phyloP scores from a whole-genome alignment of 2,797 vertebrate species.

The Argentina silus region DNA sequence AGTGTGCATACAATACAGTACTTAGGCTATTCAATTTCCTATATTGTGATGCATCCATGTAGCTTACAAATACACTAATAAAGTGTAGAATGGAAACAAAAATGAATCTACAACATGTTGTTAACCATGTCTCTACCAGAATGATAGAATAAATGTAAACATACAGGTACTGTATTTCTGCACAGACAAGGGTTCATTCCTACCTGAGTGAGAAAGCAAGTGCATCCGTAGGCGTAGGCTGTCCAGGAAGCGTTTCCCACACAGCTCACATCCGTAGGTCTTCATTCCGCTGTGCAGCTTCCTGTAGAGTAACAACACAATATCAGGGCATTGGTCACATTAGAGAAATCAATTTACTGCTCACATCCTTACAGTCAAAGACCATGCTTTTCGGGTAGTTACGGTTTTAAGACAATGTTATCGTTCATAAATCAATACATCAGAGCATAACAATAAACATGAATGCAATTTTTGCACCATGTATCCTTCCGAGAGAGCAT shows the following conservation, averaged over 20 bases:
- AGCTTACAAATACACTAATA: too few relatives aligned
- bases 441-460: slow-evolving; percentile 35
- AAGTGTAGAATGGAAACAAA: too few relatives aligned
- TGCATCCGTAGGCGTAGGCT: slow-evolving; percentile 97
- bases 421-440: slow-evolving; percentile 41
- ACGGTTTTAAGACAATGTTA: not conserved
- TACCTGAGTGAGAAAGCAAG: slow-evolving; percentile 98
- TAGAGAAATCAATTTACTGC: not conserved
- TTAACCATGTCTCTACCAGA: too few relatives aligned
- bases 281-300: slow-evolving; percentile 99
- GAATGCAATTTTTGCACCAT: slow-evolving; percentile 21
- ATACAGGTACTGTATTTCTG: too few relatives aligned
- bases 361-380: not conserved
- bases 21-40: too few relatives aligned
- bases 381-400: not conserved
- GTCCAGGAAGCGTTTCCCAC: slow-evolving; percentile 94
- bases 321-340: not conserved
- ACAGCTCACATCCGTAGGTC: slow-evolving; percentile 96
- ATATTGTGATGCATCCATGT: too few relatives aligned
- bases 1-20: too few relatives aligned
- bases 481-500: slow-evolving; percentile 27
- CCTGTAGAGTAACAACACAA: slow-evolving; percentile 67
- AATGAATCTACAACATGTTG: too few relatives aligned
- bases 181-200: slow-evolving; percentile 14
- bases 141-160: too few relatives aligned